These are phyloP conservation scores for Ryuthela nishihirai DNA, from an alignment of 2,888 invertebrate genomes.

Conservation along the genomic window DNA sequence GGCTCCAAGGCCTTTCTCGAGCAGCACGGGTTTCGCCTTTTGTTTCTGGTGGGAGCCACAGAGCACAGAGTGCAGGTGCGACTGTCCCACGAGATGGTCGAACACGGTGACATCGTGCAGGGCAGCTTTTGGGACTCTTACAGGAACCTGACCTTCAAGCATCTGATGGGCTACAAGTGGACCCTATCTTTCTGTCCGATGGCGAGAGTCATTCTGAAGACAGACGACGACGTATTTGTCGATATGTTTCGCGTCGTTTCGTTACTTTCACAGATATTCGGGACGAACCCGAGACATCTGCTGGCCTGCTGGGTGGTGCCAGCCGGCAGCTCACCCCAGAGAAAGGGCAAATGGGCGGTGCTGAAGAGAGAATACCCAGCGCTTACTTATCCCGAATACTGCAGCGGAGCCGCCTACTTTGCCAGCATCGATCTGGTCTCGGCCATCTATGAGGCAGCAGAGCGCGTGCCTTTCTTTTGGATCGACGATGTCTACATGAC, in stretches of 20 bases:
- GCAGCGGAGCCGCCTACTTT: constrained; percentile 80
- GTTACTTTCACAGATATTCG: not conserved
- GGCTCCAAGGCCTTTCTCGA: constrained; percentile 50
- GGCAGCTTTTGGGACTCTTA: constrained; percentile 73
- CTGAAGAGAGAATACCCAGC: constrained; percentile 61
- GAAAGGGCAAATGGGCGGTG: constrained; percentile 75
- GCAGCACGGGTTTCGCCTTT: constrained; percentile 59
- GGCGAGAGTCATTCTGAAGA: constrained; percentile 67
- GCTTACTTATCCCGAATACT: constrained; percentile 65
- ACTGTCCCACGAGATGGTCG: constrained; percentile 55
- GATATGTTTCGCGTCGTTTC: constrained; percentile 50
- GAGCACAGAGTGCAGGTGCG: constrained; percentile 48
- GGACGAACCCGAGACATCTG: not conserved
- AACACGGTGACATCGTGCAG: constrained; percentile 66
- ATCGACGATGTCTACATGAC: constrained; percentile 86
- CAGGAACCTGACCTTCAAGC: constrained; percentile 77
- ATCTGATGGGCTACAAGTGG: constrained; percentile 77
- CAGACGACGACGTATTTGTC: constrained; percentile 75
- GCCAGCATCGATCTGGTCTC: constrained; percentile 63
- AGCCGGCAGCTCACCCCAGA: constrained; percentile 8
- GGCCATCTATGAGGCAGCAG: constrained; percentile 60
- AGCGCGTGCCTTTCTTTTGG: constrained; percentile 73
- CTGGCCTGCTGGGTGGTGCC: constrained; percentile 12
- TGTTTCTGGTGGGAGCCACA: constrained; percentile 62
- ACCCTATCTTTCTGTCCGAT: constrained; percentile 64